Evolutionary conservation across 23 tunicate species (phyloP).

Genomic region (Ascidia mentula): DNA sequence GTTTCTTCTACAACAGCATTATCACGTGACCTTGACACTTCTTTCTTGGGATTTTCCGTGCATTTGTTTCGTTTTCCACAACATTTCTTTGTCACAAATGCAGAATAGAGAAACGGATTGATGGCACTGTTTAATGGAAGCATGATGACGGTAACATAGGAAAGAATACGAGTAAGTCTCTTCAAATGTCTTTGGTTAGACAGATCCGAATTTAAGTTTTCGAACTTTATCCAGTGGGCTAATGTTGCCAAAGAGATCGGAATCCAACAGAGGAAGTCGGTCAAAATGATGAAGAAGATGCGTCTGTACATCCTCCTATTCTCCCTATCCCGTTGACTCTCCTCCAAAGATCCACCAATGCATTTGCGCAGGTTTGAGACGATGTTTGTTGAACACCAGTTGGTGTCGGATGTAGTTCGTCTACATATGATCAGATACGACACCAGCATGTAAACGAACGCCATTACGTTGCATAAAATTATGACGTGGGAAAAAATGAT

Average conservation of each 20-base stretch:
- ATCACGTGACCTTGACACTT: no score
- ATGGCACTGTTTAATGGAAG: background rate
- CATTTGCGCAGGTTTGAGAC: background rate
- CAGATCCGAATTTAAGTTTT: no score
- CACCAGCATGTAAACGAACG: slow-evolving; percentile 13
- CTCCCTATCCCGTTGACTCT: slow-evolving; percentile 4
- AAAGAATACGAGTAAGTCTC: background rate
- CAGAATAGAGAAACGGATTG: background rate
- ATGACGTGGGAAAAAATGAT: slow-evolving; percentile 2
- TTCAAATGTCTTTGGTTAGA: no score
- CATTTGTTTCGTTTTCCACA: no score
- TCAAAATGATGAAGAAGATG: slow-evolving; percentile 16
- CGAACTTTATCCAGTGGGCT: no score
- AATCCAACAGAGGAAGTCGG: slow-evolving; percentile 38
- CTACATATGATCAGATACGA: slow-evolving; percentile 19
- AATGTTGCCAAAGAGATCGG: slow-evolving; percentile 17
- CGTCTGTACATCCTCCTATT: slow-evolving; percentile 17
- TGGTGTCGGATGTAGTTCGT: background rate
- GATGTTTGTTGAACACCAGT: background rate
- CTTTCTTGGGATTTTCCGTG: no score
- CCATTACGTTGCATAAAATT: background rate
- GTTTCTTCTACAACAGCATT: no score
- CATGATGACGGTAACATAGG: background rate
- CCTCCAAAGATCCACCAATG: background rate
- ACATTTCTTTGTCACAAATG: background rate